phyloP scores from a whole-genome alignment of 1,140 invertebrate species.

The Harpegnathos saltator region DNA sequence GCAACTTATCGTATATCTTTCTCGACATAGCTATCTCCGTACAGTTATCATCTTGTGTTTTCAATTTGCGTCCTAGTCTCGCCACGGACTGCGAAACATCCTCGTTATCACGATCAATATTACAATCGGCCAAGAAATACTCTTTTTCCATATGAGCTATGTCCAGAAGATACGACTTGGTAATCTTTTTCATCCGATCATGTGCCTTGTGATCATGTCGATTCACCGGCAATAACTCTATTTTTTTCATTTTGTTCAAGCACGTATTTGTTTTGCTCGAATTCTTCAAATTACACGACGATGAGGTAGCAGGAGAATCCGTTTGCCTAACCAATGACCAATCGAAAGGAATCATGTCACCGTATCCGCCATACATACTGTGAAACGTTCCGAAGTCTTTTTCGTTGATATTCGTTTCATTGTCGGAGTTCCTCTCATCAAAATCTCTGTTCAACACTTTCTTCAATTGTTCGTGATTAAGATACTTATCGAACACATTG shows the following conservation, averaged over 20 bases:
- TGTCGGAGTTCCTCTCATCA: neutral
- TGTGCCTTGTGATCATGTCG: too few species aligned
- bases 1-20: neutral
- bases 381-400: constrained; percentile 20
- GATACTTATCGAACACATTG: too few species aligned
- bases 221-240: neutral
- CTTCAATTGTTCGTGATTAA: neutral
- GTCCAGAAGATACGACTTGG: constrained; percentile 30
- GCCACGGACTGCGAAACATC: neutral
- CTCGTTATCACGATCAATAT: neutral
- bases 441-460: neutral
- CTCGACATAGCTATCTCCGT: neutral
- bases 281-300: neutral
- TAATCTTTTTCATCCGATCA: neutral
- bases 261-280: neutral
- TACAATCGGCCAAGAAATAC: neutral
- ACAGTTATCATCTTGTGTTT: neutral
- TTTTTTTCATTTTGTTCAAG: neutral
- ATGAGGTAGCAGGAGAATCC: neutral
- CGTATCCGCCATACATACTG: constrained; percentile 46
- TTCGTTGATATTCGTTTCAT: neutral
- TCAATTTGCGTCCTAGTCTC: constrained; percentile 11
- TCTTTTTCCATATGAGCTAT: neutral
- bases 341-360: constrained; percentile 54
- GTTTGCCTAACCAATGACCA: constrained; percentile 51